These are phyloP conservation scores for Clarias gariepinus DNA, from an alignment of 2,113 vertebrate genomes.

Conservation along the genomic window DNA sequence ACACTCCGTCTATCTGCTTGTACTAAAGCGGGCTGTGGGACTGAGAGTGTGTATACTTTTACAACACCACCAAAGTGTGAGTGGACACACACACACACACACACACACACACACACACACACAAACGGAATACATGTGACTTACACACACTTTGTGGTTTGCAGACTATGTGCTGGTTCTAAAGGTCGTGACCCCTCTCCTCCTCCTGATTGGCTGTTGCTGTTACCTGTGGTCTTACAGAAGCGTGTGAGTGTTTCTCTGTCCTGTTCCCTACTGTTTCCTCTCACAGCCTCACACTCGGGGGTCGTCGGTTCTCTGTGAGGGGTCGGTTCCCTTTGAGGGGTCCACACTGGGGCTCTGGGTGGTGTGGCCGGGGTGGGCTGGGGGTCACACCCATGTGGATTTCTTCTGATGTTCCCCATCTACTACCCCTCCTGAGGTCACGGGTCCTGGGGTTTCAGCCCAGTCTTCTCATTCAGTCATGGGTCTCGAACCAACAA, in stretches of 20 bases:
- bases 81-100: constrained; percentile 12
- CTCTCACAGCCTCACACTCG: no score
- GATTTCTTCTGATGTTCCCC: no score
- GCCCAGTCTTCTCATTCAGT: no score
- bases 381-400: no score
- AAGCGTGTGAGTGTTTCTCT: constrained; percentile 55
- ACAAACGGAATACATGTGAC: neutral
- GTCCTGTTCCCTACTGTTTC: no score
- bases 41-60: constrained; percentile 34
- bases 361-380: no score
- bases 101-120: neutral
- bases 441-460: no score
- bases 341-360: no score
- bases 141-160: neutral
- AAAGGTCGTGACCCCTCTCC: constrained; percentile 52
- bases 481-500: no score
- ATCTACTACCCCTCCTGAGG: no score
- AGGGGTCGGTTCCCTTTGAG: no score
- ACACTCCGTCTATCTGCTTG: constrained; percentile 55
- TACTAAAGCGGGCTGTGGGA: constrained; percentile 57
- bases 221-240: constrained; percentile 56
- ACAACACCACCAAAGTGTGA: constrained; percentile 59
- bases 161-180: constrained; percentile 51
- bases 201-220: constrained; percentile 57
- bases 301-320: no score